Conservation (phyloP, 30 jellyfish, hydroid and myxozoan genomes). For the Chironex yamaguchii region DNA sequence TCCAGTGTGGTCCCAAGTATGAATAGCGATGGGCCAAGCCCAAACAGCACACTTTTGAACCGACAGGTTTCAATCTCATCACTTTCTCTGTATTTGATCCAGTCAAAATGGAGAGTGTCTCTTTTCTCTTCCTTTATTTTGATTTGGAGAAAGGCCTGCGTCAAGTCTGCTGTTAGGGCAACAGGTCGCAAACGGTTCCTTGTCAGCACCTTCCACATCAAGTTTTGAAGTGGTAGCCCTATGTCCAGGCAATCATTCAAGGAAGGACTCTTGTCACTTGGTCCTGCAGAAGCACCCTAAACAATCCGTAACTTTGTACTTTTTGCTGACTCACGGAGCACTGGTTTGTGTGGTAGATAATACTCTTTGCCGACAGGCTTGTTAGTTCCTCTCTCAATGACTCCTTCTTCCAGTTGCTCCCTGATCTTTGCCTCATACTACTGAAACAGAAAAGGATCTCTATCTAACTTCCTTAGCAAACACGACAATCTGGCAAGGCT, state of each 20-base stretch:
- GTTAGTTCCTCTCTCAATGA: neutral
- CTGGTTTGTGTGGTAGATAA: conserved; percentile 39
- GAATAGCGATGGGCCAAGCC: conserved; percentile 64
- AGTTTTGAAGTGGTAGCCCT: conserved; percentile 71
- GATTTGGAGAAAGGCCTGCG: conserved; percentile 74
- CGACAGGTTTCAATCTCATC: conserved; percentile 19
- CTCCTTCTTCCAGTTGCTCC: conserved; percentile 47
- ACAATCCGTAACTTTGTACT: conserved; percentile 25
- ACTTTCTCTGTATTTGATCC: conserved; percentile 51
- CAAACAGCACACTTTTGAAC: conserved; percentile 67
- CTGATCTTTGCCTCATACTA: conserved; percentile 4
- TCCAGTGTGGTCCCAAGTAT: conserved; percentile 53
- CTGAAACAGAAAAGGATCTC: neutral
- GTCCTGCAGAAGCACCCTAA: conserved; percentile 37
- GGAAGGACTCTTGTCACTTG: conserved; percentile 29
- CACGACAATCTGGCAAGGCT: neutral
- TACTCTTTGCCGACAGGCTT: neutral
- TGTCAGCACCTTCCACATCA: conserved; percentile 46
- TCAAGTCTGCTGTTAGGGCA: conserved; percentile 74
- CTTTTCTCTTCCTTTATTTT: conserved; percentile 65
- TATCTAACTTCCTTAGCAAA: neutral
- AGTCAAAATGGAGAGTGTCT: conserved; percentile 57
- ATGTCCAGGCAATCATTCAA: conserved; percentile 78
- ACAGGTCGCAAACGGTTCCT: conserved; percentile 72
- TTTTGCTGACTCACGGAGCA: neutral